These are phyloP conservation scores for Sakesphorus luctuosus DNA, from an alignment of 2,113 vertebrate genomes.

Conservation along the genomic window DNA sequence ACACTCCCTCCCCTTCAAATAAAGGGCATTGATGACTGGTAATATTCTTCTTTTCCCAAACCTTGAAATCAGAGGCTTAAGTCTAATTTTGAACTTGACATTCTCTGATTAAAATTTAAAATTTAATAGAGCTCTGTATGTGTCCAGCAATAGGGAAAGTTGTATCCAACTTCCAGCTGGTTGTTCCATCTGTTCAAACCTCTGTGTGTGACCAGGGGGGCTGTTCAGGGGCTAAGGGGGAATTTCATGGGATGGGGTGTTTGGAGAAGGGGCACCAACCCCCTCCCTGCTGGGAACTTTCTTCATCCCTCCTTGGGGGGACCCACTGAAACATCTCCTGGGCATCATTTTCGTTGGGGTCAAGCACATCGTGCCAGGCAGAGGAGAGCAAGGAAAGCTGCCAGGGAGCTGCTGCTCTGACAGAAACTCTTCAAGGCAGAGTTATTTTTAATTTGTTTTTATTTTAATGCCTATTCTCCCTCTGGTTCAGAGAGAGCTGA, in stretches of 20 bases:
- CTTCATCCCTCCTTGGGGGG: not conserved
- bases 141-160: slow-evolving; percentile 2
- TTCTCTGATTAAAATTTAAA: slow-evolving; percentile 57
- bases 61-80: not conserved
- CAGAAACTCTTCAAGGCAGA: not conserved
- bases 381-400: not conserved
- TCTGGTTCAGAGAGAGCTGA: not conserved
- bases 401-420: not conserved
- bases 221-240: not conserved
- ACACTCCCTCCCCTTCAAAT: not conserved
- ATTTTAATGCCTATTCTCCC: not conserved
- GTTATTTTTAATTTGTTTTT: not conserved
- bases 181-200: slow-evolving; percentile 4
- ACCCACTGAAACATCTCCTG: not conserved
- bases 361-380: fast-evolving
- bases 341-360: fast-evolving
- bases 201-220: not conserved
- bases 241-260: not conserved
- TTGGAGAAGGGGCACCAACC: not conserved
- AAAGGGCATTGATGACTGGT: not conserved
- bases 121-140: slow-evolving; percentile 45
- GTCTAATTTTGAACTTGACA: not conserved
- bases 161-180: slow-evolving; percentile 8
- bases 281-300: fast-evolving
- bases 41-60: not conserved